phyloP scores from a whole-genome alignment of 2,113 vertebrate species.

The Peromyscus californicus region DNA sequence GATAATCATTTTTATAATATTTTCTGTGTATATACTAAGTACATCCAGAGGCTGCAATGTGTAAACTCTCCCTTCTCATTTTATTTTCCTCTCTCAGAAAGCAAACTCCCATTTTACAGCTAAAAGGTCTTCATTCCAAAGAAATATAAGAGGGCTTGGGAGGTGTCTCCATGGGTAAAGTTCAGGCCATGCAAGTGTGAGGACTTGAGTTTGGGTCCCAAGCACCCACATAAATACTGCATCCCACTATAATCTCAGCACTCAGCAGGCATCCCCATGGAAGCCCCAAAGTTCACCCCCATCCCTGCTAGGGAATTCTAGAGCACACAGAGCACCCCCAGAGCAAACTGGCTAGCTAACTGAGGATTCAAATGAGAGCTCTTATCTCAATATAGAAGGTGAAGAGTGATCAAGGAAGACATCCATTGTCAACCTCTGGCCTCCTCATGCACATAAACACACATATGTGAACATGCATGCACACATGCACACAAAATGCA shows the following conservation, averaged over 20 bases:
- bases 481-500: background rate
- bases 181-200: background rate
- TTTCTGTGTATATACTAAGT: background rate
- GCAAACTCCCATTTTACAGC: background rate
- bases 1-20: background rate
- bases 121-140: background rate
- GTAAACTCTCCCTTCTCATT: background rate
- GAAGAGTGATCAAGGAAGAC: background rate
- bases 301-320: background rate
- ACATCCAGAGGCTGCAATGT: background rate
- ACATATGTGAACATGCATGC: background rate
- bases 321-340: background rate
- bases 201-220: background rate
- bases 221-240: background rate
- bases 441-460: background rate
- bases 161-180: background rate
- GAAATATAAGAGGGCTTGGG: background rate
- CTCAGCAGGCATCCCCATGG: background rate
- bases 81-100: background rate
- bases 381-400: background rate
- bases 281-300: background rate
- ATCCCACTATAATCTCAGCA: background rate
- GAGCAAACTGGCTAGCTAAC: background rate
- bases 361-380: background rate
- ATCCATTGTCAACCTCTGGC: background rate